phyloP scores from a whole-genome alignment of 37 sponge, comb jelly and placozoan species.

The Agelas oroides region DNA sequence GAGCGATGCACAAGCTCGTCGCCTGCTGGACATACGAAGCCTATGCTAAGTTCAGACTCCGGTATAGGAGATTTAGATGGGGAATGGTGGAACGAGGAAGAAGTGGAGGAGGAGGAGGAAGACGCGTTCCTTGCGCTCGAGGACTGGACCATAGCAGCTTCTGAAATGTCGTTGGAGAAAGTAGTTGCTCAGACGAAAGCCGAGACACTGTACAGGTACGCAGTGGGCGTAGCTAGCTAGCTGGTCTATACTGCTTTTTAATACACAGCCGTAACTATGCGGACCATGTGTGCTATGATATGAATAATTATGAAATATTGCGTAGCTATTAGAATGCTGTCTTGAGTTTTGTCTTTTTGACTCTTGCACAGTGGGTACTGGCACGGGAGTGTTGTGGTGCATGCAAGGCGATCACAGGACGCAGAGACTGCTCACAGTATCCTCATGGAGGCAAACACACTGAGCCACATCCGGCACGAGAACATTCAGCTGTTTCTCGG shows the following conservation, averaged over 20 bases:
- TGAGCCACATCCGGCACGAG: conserved; percentile 73
- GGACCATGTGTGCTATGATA: too few species aligned
- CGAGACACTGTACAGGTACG: conserved; percentile 63
- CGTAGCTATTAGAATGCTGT: too few species aligned
- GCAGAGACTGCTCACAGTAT: conserved; percentile 16
- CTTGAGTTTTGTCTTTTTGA: too few species aligned
- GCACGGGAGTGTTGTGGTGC: conserved; percentile 69
- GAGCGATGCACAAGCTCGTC: too few species aligned
- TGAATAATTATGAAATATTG: too few species aligned
- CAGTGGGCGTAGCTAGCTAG: too few species aligned
- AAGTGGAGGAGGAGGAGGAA: conserved; percentile 36
- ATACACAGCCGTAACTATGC: too few species aligned
- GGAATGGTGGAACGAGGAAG: not conserved
- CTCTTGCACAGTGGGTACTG: conserved; percentile 77
- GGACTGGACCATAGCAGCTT: conserved; percentile 40
- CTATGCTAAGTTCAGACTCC: conserved; percentile 4
- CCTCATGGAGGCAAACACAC: conserved; percentile 44
- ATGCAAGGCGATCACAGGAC: conserved; percentile 21
- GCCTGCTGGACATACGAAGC: too few species aligned
- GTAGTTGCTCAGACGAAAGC: not conserved
- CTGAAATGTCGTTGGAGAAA: conserved; percentile 36
- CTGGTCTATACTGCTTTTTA: too few species aligned
- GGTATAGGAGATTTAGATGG: not conserved
- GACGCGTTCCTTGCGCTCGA: not conserved
- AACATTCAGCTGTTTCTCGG: conserved; percentile 80